Evolutionary conservation across 1,140 invertebrate genomes (phyloP).

Genomic region (Tribolium madens): DNA sequence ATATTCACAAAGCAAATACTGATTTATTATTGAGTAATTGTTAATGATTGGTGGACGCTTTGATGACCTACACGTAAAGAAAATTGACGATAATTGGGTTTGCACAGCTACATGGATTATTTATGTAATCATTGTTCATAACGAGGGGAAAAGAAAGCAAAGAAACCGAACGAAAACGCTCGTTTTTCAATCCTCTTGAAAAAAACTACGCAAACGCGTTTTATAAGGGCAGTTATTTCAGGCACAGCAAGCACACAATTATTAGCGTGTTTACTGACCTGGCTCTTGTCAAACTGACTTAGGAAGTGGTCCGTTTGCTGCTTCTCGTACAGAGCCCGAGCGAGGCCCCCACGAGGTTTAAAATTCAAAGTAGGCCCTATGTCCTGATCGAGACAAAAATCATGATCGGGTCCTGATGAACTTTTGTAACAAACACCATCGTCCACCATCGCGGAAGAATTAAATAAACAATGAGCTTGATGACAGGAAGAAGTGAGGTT

Average conservation of each 20-base stretch:
- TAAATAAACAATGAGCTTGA: not conserved
- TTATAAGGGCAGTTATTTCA: not conserved
- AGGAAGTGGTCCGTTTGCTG: constrained; percentile 75
- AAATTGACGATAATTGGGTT: constrained; percentile 59
- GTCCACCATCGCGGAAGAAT: not conserved
- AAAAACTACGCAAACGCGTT: not conserved
- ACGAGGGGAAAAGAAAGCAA: constrained; percentile 35
- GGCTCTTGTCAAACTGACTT: constrained; percentile 73
- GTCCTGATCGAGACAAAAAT: not conserved
- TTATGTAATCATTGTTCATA: constrained; percentile 50
- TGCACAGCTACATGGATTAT: constrained; percentile 47
- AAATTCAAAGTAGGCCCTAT: constrained; percentile 1
- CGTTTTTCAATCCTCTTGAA: constrained; percentile 14
- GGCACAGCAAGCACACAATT: no score
- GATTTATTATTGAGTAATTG: constrained; percentile 62
- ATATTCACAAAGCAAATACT: constrained; percentile 60
- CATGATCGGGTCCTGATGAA: not conserved
- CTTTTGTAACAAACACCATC: constrained; percentile 10
- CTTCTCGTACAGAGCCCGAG: constrained; percentile 77
- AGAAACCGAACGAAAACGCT: constrained; percentile 3
- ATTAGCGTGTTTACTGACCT: constrained; percentile 68
- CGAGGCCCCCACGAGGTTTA: constrained; percentile 74
- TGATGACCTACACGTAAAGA: constrained; percentile 53
- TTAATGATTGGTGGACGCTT: constrained; percentile 58
- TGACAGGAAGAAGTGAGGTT: constrained; percentile 9